These are phyloP conservation scores for Litoditis marina DNA, from an alignment of 2,888 invertebrate species.

Conservation along the genomic window DNA sequence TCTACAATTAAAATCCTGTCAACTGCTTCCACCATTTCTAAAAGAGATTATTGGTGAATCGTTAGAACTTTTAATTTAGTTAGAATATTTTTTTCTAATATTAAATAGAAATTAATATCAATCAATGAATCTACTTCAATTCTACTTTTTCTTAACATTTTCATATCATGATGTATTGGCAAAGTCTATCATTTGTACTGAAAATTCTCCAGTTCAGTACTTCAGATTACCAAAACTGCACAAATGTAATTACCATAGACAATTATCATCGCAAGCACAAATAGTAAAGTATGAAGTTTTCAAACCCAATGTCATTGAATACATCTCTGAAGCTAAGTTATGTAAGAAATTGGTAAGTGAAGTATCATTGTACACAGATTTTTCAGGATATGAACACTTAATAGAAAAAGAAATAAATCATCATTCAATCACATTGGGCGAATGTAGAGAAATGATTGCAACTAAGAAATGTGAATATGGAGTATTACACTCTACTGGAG, in stretches of 20 bases:
- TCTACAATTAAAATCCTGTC: constrained; percentile 23
- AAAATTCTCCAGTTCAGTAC: constrained; percentile 26
- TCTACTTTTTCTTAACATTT: constrained; percentile 25
- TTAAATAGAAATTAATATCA: constrained; percentile 2
- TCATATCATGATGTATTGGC: constrained; percentile 14
- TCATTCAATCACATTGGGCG: constrained; percentile 22
- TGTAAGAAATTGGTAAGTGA: constrained; percentile 24
- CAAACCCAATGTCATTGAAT: constrained; percentile 30
- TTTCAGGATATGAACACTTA: constrained; percentile 37
- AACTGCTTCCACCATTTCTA: constrained; percentile 23
- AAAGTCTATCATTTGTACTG: constrained; percentile 19
- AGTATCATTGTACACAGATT: constrained; percentile 37
- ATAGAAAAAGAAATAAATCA: constrained; percentile 38
- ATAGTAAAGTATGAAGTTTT: constrained; percentile 31
- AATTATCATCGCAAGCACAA: constrained; percentile 19
- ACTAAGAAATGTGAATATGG: constrained; percentile 37
- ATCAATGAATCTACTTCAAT: constrained; percentile 24
- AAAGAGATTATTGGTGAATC: constrained; percentile 37
- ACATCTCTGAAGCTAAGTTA: constrained; percentile 25
- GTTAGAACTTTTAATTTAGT: constrained; percentile 21
- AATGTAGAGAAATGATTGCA: constrained; percentile 39
- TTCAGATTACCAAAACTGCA: constrained; percentile 29
- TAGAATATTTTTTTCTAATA: not conserved
- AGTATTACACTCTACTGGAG: constrained; percentile 19
- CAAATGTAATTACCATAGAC: constrained; percentile 27